phyloP scores from a whole-genome alignment of 2,113 vertebrate species.

The Solea solea region DNA sequence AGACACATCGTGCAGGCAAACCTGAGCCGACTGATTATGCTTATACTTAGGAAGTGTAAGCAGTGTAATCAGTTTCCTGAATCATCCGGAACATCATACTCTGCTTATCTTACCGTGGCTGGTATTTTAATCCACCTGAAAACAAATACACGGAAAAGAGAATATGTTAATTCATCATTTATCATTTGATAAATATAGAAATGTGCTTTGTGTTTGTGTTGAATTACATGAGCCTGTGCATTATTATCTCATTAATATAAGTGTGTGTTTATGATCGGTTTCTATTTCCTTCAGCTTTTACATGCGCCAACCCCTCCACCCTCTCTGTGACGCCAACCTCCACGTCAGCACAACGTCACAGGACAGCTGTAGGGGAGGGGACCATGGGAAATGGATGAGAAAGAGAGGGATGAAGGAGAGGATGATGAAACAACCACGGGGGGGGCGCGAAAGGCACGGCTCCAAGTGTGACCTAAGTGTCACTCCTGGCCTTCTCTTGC shows the following conservation, averaged over 20 bases:
- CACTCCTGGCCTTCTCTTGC: conserved; percentile 39
- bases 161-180: conserved; percentile 29
- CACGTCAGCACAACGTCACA: conserved; percentile 59
- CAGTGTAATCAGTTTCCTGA: conserved; percentile 14
- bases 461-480: conserved; percentile 58
- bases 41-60: background rate
- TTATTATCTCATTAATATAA: conserved; percentile 29
- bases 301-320: background rate
- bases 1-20: conserved; percentile 9
- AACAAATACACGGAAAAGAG: conserved; percentile 39
- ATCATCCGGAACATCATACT: conserved; percentile 23
- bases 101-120: conserved; percentile 25
- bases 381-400: conserved; percentile 15
- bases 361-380: conserved; percentile 24
- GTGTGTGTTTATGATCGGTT: conserved; percentile 43
- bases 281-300: conserved; percentile 55
- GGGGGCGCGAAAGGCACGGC: conserved; percentile 12
- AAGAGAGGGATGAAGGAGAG: conserved; percentile 19
- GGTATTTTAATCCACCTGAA: conserved; percentile 35
- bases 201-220: conserved; percentile 4
- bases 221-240: background rate
- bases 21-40: conserved; percentile 34
- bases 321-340: conserved; percentile 51
- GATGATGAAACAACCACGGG: conserved; percentile 20
- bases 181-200: conserved; percentile 33